Evolutionary conservation across 2,888 invertebrate species (phyloP).

Genomic region (Harpalus rubripes): DNA sequence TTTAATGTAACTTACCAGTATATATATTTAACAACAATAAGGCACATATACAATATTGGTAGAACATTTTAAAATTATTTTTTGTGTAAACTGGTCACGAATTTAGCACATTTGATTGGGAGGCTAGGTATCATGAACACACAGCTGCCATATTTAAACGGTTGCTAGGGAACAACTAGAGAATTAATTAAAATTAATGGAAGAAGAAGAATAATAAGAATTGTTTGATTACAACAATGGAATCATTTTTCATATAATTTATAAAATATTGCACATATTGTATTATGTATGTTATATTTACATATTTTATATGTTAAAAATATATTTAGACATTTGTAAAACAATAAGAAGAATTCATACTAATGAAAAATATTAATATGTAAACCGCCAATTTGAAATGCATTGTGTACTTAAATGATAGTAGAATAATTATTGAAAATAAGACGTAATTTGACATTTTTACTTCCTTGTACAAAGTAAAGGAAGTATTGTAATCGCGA

Average conservation of each 20-base stretch:
- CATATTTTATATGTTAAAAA: background rate
- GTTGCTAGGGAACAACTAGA: background rate
- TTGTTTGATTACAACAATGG: background rate
- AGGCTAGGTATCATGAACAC: slow-evolving; percentile 35
- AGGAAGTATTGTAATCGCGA: too few species aligned
- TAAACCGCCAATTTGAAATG: background rate
- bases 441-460: too few species aligned
- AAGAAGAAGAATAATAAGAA: slow-evolving; percentile 12
- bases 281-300: background rate
- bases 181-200: background rate
- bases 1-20: slow-evolving; percentile 67
- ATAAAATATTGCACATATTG: background rate
- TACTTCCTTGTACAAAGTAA: too few species aligned
- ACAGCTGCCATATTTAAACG: slow-evolving; percentile 56
- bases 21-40: slow-evolving; percentile 68
- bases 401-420: too few species aligned
- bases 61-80: slow-evolving; percentile 54
- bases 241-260: background rate
- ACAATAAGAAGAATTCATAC: background rate
- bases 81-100: slow-evolving; percentile 8
- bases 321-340: background rate
- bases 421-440: too few species aligned
- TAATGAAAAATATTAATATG: background rate
- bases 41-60: slow-evolving; percentile 60
- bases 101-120: slow-evolving; percentile 28